A percentile compares a stretch with the other conserved stretches of the same genome.
Evolutionary conservation across 1,140 invertebrate genomes (phyloP).

Genomic region (Drosophila ogumai): DNA sequence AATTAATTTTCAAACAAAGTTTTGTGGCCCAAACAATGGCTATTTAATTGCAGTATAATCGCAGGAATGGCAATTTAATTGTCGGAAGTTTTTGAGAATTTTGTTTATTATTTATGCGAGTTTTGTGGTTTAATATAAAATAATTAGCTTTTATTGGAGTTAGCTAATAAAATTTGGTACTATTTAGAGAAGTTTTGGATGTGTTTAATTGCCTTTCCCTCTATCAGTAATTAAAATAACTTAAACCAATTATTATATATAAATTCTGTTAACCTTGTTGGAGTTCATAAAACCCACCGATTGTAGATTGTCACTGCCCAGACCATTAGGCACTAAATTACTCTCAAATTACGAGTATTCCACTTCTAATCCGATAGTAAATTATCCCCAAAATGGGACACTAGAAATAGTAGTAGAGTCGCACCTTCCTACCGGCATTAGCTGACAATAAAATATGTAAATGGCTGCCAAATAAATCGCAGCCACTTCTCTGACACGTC

Average conservation of each 20-base stretch:
- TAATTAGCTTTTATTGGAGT: neutral
- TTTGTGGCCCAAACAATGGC: slow-evolving; percentile 10
- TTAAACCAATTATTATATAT: neutral
- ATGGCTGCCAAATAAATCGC: slow-evolving; percentile 77
- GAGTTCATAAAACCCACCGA: slow-evolving; percentile 6
- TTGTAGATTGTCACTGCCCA: slow-evolving; percentile 1
- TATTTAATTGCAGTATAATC: slow-evolving; percentile 33
- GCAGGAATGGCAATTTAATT: slow-evolving; percentile 18
- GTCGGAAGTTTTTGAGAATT: neutral
- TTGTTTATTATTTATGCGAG: slow-evolving; percentile 6
- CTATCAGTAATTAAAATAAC: neutral
- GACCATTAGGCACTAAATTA: slow-evolving; percentile 45
- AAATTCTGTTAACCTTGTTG: neutral
- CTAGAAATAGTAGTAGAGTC: slow-evolving; percentile 13
- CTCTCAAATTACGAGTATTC: slow-evolving; percentile 41
- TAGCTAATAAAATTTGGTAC: neutral
- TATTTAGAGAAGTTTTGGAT: neutral
- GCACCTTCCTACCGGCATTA: slow-evolving; percentile 54
- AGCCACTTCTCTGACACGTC: slow-evolving; percentile 65
- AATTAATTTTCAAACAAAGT: slow-evolving; percentile 26
- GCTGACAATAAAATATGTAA: slow-evolving; percentile 80
- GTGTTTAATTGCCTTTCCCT: no score
- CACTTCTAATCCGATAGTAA: slow-evolving; percentile 41
- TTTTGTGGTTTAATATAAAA: neutral
- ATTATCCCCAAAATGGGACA: slow-evolving; percentile 41